Evolutionary conservation across 2,888 invertebrate genomes (phyloP), one percentile per base, ranked within the genome.

Genomic region (Cephonodes hylas): DNA sequence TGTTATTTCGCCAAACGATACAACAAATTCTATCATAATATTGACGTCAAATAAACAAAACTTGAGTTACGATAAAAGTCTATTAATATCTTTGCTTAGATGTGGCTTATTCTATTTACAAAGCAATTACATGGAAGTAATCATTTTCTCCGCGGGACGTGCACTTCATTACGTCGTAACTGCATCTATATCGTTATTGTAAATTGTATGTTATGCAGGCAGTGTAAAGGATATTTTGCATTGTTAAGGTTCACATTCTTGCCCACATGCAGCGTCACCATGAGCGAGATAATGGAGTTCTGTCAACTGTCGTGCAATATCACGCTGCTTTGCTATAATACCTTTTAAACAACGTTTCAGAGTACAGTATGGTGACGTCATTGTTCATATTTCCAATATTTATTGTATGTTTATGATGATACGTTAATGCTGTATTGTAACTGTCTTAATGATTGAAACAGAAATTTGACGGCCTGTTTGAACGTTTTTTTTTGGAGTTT

Each of bases 111-210:
- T 79, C 77, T 80, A 75, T 84, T 86, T 82, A 75, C 77, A 75
- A 79, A 84, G 80, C 83, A 88, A 89, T 87, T 83, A 88, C 79
- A 75, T 71, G 74, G 75, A 72, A 74, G 69, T 74, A 75, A 73
- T 71, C 74, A 71, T 72, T 72, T 69, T 64, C 61, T 71, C 68
- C 72, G 71, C 73, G 67, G 64, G 64, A 67, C 64, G 53, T 73
- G 69, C 73, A 74, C 74, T 71, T 64, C 64, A 67, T 69, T 77
- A 75, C 63, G 62, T 48, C 64, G 64, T 64, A 73, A 70, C 63
- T 58, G 45, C 62, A 63, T 20, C 58, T 45, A 44, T 38, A 20
- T 42, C 64, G 63, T 46, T 57, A 65, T 60, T 62, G 59, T 27
- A 73, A 63, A 70, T 59, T 61, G 66, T 59, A 66, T 64, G 67